Base-by-base conservation (phyloP, 2,888 invertebrate species). In the Amaurobius ferox region DNA sequence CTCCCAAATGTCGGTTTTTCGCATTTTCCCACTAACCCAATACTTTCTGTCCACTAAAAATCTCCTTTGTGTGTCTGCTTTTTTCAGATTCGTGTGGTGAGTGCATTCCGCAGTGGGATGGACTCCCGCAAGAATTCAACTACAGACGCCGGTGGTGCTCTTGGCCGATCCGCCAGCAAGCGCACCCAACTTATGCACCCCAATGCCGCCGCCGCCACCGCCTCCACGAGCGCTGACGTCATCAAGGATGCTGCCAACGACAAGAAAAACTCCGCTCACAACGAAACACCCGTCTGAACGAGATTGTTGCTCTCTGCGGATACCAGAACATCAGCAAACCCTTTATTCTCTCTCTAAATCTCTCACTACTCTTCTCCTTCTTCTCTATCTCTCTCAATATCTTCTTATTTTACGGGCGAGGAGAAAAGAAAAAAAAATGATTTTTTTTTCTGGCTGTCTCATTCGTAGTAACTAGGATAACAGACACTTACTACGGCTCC, bases 71-170 rank as follows among this genome's bases (percentile, higher is more conserved):
- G 5, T 87, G 13, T 78, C 55, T 67, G n/a, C 72, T 29, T 64
- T 23, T 80, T 79, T 93, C 96, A 99, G 99, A 99, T 99, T 93
- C 98, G 99, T 94, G 99, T 99, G 94, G 98, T 99, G 94, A 99
- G 99, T 94, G 99, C 99, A 94, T 99, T 99, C 95, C 98, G 99
- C 93, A 98, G 98, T 95, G 99, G 98, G 93, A 95, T 98, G 93
- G 98, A 98, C 94, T 95, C 97, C 93, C 96, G 96, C 93, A 96
- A 95, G 92, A 96, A 95, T 94, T 95, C 96, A 92, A 96, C 96
- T 48, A 72, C 86, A 26, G 86, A 86, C 48, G 66, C 70, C 19
- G 71, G 83, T 71, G 86, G 71, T 40, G 71, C 86, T 68, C 77
- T 88, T 11, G 86, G 86, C 23, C 71, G 86, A 23, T 86, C 86